Percentiles rank a stretch among this genome's conserved stretches.
Conservation (phyloP, 2,888 invertebrate genomes). For the Megastigmus dorsalis region DNA sequence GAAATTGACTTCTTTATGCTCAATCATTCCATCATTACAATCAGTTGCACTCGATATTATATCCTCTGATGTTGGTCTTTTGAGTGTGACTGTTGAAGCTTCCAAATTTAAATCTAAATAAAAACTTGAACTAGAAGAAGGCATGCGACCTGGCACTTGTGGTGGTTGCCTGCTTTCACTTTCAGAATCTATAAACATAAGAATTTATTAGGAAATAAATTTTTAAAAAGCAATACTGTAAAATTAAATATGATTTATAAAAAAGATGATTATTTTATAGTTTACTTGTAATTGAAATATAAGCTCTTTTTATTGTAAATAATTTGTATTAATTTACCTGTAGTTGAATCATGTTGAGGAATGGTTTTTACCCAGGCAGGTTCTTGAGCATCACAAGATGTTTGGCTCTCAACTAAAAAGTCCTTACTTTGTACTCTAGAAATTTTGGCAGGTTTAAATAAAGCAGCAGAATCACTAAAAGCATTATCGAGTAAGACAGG, state of each 20-base stretch:
- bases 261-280: too few relatives aligned
- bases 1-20: slow-evolving; percentile 64
- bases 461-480: slow-evolving; percentile 75
- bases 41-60: slow-evolving; percentile 64
- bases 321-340: slow-evolving; percentile 64
- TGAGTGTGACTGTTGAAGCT: slow-evolving; percentile 79
- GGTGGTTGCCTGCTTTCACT: slow-evolving; percentile 65
- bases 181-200: slow-evolving; percentile 68
- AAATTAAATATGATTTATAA: too few relatives aligned
- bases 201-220: background rate
- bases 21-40: slow-evolving; percentile 61
- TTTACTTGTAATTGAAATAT: too few relatives aligned
- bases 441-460: slow-evolving; percentile 75
- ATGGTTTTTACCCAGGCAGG: slow-evolving; percentile 81
- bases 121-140: slow-evolving; percentile 77
- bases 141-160: slow-evolving; percentile 69
- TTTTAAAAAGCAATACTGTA: background rate
- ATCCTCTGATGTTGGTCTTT: slow-evolving; percentile 73
- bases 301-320: too few relatives aligned
- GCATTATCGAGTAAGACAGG: slow-evolving; percentile 74
- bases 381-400: slow-evolving; percentile 77
- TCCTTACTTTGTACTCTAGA: slow-evolving; percentile 68
- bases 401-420: slow-evolving; percentile 72
- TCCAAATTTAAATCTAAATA: slow-evolving; percentile 80
- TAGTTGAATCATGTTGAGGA: slow-evolving; percentile 74